These are phyloP conservation scores for Ptychadena robeensis DNA, from an alignment of 2,797 vertebrate genomes.

Conservation along the genomic window DNA sequence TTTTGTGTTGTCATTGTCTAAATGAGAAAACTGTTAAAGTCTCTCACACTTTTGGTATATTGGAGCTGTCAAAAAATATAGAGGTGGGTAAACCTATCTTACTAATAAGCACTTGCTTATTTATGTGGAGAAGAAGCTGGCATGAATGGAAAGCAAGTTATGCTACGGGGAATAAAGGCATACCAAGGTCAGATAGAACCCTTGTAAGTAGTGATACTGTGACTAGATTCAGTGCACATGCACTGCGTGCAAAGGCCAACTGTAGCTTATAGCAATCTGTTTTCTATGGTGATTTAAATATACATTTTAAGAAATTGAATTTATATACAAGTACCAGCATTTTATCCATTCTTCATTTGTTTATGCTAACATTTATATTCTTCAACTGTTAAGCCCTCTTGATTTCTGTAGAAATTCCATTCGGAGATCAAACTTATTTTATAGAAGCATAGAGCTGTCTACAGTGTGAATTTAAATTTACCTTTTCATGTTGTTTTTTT, in stretches of 20 bases:
- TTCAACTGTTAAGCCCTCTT: constrained; percentile 36
- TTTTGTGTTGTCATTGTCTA: too few species aligned
- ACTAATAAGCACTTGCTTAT: too few species aligned
- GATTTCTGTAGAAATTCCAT: constrained; percentile 41
- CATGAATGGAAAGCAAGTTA: background rate
- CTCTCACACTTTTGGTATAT: background rate
- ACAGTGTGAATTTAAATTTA: constrained; percentile 35
- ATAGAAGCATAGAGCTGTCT: constrained; percentile 28
- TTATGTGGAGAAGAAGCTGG: background rate
- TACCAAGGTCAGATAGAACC: background rate
- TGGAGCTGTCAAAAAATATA: background rate
- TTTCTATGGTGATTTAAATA: background rate
- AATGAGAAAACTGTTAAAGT: background rate
- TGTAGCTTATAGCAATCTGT: background rate
- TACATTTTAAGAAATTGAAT: background rate
- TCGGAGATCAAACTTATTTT: constrained; percentile 22
- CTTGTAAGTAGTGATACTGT: background rate
- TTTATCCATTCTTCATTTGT: constrained; percentile 40
- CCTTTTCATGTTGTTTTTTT: constrained; percentile 50
- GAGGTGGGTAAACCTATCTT: too few species aligned
- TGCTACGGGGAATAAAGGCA: background rate
- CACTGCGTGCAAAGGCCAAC: background rate
- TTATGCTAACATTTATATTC: constrained; percentile 50
- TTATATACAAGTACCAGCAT: constrained; percentile 33
- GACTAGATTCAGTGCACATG: too few species aligned